These are phyloP conservation scores for Chinchilla lanigera DNA, from an alignment of 2,113 vertebrate genomes.

Conservation along the genomic window DNA sequence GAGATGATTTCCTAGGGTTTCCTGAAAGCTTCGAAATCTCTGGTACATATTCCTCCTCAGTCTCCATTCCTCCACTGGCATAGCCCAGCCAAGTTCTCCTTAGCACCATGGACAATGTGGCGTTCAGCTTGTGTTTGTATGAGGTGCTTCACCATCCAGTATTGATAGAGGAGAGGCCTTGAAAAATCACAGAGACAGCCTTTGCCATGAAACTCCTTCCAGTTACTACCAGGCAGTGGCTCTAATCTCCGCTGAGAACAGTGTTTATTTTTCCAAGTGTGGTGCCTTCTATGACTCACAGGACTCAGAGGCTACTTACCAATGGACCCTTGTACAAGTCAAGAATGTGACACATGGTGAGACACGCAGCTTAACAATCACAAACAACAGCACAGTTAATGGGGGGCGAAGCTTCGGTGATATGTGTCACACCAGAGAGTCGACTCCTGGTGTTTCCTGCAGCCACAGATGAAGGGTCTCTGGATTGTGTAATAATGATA, in stretches of 20 bases:
- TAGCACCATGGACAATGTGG: accelerated
- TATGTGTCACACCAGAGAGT: slow-evolving; percentile 60
- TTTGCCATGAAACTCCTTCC: slow-evolving; percentile 54
- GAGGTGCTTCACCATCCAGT: accelerated
- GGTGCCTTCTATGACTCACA: slow-evolving; percentile 64
- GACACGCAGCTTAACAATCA: slow-evolving; percentile 36
- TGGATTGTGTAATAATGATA: slow-evolving; percentile 73
- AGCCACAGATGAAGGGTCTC: slow-evolving; percentile 49
- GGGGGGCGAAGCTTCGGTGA: slow-evolving; percentile 73
- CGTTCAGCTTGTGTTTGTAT: not conserved
- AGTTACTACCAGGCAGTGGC: slow-evolving; percentile 42
- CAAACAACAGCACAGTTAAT: slow-evolving; percentile 75
- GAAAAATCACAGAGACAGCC: slow-evolving; percentile 59
- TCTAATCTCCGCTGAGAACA: slow-evolving; percentile 69
- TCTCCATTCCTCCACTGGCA: not conserved
- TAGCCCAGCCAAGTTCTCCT: not conserved
- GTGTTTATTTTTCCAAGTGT: slow-evolving; percentile 79
- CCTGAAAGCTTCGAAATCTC: not conserved
- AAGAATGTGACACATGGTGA: slow-evolving; percentile 20
- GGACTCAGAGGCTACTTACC: slow-evolving; percentile 61
- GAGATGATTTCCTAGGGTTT: not conserved
- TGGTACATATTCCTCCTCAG: accelerated
- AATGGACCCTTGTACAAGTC: slow-evolving; percentile 64
- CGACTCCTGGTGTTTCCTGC: not conserved
- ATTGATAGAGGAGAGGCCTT: not conserved